Conservation (phyloP, 23 tunicate species). For the Pegea sp. region DNA sequence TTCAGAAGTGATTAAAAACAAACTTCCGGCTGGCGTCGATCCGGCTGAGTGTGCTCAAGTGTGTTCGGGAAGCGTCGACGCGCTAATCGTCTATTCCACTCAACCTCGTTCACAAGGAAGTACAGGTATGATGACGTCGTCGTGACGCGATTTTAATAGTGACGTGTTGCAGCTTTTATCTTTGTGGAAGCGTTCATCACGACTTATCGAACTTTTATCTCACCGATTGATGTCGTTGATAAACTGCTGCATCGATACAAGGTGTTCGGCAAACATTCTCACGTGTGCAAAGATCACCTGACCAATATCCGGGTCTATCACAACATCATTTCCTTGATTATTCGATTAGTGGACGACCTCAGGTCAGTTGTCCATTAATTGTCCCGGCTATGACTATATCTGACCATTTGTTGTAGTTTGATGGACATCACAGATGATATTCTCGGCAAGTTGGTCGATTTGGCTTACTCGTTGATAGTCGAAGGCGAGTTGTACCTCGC, state of each 20-base stretch:
- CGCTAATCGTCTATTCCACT: slow-evolving; percentile 71
- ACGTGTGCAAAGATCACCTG: slow-evolving; percentile 18
- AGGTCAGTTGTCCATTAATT: slow-evolving; percentile 42
- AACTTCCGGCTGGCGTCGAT: slow-evolving; percentile 36
- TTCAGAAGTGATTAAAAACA: no score
- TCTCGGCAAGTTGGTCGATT: slow-evolving; percentile 35
- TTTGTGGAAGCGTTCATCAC: slow-evolving; percentile 83
- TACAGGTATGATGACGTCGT: no score
- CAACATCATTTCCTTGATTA: slow-evolving; percentile 63
- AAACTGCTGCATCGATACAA: slow-evolving; percentile 62
- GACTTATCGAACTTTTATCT: slow-evolving; percentile 62
- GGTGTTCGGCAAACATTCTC: slow-evolving; percentile 36
- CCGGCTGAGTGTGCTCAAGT: slow-evolving; percentile 37
- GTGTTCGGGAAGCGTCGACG: slow-evolving; percentile 47
- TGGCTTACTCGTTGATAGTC: slow-evolving; percentile 54
- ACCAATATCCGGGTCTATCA: slow-evolving; percentile 10
- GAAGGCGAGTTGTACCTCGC: slow-evolving; percentile 48
- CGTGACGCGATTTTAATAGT: no score
- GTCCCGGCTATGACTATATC: background rate
- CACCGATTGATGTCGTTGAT: slow-evolving; percentile 59
- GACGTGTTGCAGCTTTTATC: slow-evolving; percentile 43
- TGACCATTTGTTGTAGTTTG: slow-evolving; percentile 15
- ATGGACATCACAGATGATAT: slow-evolving; percentile 52
- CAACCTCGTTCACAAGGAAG: no score
- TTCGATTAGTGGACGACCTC: slow-evolving; percentile 76